Conservation (phyloP, 2,888 invertebrate genomes). For the Herminia tarsipennalis region DNA sequence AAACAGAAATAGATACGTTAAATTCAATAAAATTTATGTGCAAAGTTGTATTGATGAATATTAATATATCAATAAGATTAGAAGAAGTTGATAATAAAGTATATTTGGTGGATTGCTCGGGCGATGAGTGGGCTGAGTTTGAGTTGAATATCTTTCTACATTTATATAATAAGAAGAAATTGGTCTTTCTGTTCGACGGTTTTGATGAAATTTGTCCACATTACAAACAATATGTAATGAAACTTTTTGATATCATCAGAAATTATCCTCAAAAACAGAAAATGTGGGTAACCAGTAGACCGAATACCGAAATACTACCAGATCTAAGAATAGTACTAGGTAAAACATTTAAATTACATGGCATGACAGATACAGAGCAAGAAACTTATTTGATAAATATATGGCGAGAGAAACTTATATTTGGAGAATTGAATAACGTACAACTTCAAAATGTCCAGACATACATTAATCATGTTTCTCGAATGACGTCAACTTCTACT, state of each 20-base stretch:
- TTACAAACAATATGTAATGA: constrained; percentile 5
- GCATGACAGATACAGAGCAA: constrained; percentile 11
- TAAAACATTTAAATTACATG: constrained; percentile 10
- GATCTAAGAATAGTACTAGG: constrained; percentile 23
- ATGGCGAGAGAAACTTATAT: constrained; percentile 13
- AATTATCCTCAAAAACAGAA: constrained; percentile 2
- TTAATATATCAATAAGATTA: not conserved
- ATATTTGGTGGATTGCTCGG: not conserved
- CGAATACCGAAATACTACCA: constrained; percentile 22
- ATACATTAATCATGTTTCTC: constrained; percentile 1
- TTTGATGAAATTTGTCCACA: constrained; percentile 20
- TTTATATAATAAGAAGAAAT: constrained; percentile 7
- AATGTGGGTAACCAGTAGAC: constrained; percentile 32
- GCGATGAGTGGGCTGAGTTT: not conserved
- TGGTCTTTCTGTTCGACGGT: constrained; percentile 11
- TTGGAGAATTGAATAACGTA: constrained; percentile 6
- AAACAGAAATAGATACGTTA: not conserved
- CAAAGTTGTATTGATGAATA: not conserved
- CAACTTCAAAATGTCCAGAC: constrained; percentile 17
- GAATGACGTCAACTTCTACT: not conserved
- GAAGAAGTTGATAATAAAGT: not conserved
- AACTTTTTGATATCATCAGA: constrained; percentile 2
- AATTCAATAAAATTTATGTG: constrained; percentile 3
- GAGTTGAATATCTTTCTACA: constrained; percentile 7
- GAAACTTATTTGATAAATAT: constrained; percentile 21